Evolutionary conservation across 2,113 vertebrate genomes (phyloP).

Genomic region (Paraplagusia blochii): DNA sequence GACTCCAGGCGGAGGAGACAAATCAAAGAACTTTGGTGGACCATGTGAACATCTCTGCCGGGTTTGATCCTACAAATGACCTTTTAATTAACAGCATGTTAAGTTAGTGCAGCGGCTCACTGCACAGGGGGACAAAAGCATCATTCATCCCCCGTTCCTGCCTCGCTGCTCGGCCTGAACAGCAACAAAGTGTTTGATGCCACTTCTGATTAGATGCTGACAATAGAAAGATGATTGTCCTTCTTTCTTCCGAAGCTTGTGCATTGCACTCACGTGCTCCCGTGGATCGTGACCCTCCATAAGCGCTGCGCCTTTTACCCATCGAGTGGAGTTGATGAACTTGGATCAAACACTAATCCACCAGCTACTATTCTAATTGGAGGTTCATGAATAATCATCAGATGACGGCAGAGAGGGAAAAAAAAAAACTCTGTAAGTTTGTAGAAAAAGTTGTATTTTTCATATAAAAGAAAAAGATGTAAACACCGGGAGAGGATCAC

Average conservation of each 20-base stretch:
- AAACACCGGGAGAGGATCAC: slow-evolving; percentile 63
- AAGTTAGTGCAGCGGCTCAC: slow-evolving; percentile 78
- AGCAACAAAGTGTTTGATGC: slow-evolving; percentile 79
- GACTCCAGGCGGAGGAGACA: slow-evolving; percentile 67
- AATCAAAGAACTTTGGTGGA: slow-evolving; percentile 73
- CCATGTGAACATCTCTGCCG: slow-evolving; percentile 68
- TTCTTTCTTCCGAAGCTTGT: slow-evolving; percentile 73
- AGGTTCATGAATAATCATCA: slow-evolving; percentile 51
- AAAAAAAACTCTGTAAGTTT: slow-evolving; percentile 33
- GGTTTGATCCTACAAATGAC: slow-evolving; percentile 75
- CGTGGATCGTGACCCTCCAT: slow-evolving; percentile 67
- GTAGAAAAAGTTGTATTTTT: slow-evolving; percentile 66
- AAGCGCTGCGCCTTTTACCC: slow-evolving; percentile 39
- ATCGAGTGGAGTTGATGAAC: slow-evolving; percentile 59
- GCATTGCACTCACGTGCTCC: slow-evolving; percentile 76
- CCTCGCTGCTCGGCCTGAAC: slow-evolving; percentile 67
- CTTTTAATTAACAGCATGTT: slow-evolving; percentile 83
- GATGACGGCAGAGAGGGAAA: slow-evolving; percentile 2
- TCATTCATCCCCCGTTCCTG: slow-evolving; percentile 70
- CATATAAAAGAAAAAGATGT: slow-evolving; percentile 63
- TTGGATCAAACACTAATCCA: slow-evolving; percentile 61
- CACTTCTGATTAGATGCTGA: slow-evolving; percentile 79
- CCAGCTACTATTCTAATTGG: slow-evolving; percentile 63
- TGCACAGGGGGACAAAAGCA: slow-evolving; percentile 72
- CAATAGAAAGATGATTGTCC: slow-evolving; percentile 67